Evolutionary conservation across 2,113 vertebrate genomes (phyloP).

Genomic region (Hymenochirus boettgeri): DNA sequence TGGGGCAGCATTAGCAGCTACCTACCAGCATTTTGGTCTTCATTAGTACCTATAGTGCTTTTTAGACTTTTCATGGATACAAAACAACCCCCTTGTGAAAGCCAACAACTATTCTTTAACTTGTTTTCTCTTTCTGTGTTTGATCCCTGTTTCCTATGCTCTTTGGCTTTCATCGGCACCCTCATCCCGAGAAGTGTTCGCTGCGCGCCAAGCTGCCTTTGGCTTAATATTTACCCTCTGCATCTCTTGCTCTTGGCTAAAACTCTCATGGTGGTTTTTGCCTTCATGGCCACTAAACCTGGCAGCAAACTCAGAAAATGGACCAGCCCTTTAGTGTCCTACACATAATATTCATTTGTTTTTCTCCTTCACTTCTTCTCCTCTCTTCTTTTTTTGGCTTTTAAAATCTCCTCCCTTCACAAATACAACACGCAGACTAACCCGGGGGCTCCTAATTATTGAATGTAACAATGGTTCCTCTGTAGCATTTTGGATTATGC

Average conservation of each 20-base stretch:
- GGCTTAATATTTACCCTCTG: constrained; percentile 53
- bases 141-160: constrained; percentile 41
- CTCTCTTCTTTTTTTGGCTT: constrained; percentile 19
- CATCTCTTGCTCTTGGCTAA: constrained; percentile 53
- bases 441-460: constrained; percentile 26
- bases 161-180: constrained; percentile 34
- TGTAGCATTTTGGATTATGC: constrained; percentile 24
- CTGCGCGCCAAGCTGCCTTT: constrained; percentile 45
- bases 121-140: constrained; percentile 35
- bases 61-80: constrained; percentile 44
- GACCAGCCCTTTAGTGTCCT: constrained; percentile 3
- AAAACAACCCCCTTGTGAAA: constrained; percentile 40
- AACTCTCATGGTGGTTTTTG: constrained; percentile 37
- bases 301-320: constrained; percentile 25
- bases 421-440: constrained; percentile 4
- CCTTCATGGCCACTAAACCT: constrained; percentile 38
- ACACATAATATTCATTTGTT: not conserved
- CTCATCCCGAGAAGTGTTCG: constrained; percentile 11
- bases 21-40: constrained; percentile 44
- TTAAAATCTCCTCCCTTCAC: constrained; percentile 3
- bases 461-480: constrained; percentile 35
- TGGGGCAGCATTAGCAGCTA: constrained; percentile 19
- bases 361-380: not conserved
- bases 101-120: constrained; percentile 45
- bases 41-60: constrained; percentile 37